Conservation (phyloP, 2,113 vertebrate species). For the Mustelus asterias region DNA sequence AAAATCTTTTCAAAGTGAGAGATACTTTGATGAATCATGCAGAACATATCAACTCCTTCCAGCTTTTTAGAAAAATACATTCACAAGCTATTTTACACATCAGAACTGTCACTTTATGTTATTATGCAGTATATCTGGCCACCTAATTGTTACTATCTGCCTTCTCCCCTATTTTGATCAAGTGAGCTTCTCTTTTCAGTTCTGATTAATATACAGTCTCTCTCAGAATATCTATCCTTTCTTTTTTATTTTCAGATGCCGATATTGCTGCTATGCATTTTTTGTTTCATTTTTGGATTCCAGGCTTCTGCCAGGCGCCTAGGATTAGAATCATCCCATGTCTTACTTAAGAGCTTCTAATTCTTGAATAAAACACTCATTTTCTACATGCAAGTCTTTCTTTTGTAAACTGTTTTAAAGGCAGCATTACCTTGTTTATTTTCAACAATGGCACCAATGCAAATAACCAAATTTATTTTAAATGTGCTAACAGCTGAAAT, state of each 20-base stretch:
- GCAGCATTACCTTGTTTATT: neutral
- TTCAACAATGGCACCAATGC: neutral
- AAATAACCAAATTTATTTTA: constrained; percentile 1
- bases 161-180: neutral
- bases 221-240: neutral
- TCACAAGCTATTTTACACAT: neutral
- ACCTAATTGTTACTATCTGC: neutral
- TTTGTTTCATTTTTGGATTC: neutral
- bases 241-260: neutral
- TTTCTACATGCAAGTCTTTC: neutral
- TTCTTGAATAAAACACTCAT: neutral
- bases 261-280: neutral
- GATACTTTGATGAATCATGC: neutral
- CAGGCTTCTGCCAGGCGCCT: neutral
- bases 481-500: neutral
- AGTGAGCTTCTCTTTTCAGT: neutral
- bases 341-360: neutral
- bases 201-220: neutral
- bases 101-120: neutral
- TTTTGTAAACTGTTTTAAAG: neutral
- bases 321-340: neutral
- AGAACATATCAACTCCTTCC: neutral
- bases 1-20: neutral
- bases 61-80: neutral
- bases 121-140: neutral